Evolutionary conservation across 2,888 invertebrate genomes (phyloP).

Genomic region (Sarcophaga rosellei): DNA sequence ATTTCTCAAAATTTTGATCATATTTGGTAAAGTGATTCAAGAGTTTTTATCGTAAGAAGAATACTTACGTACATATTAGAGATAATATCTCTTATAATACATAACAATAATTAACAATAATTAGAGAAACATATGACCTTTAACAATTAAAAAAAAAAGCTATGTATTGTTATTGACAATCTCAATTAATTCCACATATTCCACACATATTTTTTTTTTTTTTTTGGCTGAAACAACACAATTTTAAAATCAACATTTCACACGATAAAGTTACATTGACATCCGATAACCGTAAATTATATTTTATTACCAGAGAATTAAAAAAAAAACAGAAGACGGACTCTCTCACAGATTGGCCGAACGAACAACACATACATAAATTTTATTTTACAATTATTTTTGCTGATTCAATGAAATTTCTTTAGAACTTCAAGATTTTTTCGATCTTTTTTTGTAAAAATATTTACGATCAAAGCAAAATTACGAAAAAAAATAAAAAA

Average conservation of each 20-base stretch:
- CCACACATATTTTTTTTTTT: too few species aligned
- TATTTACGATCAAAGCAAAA: constrained; percentile 11
- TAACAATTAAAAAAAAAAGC: too few species aligned
- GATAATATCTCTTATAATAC: too few species aligned
- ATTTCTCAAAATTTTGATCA: neutral
- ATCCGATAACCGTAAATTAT: constrained; percentile 46
- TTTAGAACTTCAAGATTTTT: constrained; percentile 40
- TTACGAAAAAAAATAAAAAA: constrained; percentile 13
- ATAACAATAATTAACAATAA: too few species aligned
- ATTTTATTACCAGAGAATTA: constrained; percentile 37
- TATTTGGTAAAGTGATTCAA: too few species aligned
- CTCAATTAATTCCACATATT: neutral
- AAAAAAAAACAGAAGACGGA: constrained; percentile 1
- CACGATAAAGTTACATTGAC: constrained; percentile 49
- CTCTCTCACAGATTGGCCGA: neutral
- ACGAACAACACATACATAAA: constrained; percentile 26
- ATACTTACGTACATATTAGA: too few species aligned
- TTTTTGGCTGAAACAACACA: neutral
- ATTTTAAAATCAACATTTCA: neutral
- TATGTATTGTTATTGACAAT: too few species aligned
- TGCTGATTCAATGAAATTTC: constrained; percentile 65
- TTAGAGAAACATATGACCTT: too few species aligned
- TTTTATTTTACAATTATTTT: constrained; percentile 33
- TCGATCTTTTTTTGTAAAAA: neutral
- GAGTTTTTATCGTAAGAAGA: too few species aligned